Conservation (phyloP, 92 coral and sea anemone genomes). For the Plumapathes pennacea region DNA sequence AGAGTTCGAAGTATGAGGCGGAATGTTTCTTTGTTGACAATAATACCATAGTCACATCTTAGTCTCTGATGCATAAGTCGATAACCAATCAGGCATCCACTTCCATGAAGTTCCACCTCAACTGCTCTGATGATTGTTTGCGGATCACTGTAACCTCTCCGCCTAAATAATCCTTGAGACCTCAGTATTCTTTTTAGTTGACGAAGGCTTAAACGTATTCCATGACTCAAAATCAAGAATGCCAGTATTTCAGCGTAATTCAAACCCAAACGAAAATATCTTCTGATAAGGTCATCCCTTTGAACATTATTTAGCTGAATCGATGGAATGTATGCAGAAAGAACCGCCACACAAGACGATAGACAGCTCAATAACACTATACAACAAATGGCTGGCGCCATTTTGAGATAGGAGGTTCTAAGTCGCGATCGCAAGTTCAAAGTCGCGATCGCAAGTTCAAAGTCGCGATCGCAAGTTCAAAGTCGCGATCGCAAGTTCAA, state of each 20-base stretch:
- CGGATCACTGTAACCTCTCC: constrained; percentile 19
- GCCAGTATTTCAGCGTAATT: constrained; percentile 1
- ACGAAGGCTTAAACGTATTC: constrained; percentile 2
- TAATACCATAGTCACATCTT: constrained; percentile 2
- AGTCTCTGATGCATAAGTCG: neutral
- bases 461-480: no score
- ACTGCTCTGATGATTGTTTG: constrained; percentile 13
- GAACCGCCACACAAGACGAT: constrained; percentile 18
- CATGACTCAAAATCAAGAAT: constrained; percentile 7
- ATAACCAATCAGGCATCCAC: constrained; percentile 23
- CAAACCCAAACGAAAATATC: constrained; percentile 1
- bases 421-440: no score
- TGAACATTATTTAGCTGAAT: constrained; percentile 9
- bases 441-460: no score
- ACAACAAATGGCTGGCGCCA: no score
- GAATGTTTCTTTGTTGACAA: neutral
- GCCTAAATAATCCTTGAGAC: constrained; percentile 22
- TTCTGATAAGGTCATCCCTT: neutral
- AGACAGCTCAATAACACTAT: no score
- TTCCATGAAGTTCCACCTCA: constrained; percentile 26
- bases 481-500: no score
- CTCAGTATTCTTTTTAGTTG: constrained; percentile 12
- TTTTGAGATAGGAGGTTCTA: no score
- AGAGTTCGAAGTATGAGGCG: constrained; percentile 14
- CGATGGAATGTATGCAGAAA: constrained; percentile 22